Conservation (phyloP, 1,140 invertebrate genomes). For the Araneus ventricosus region DNA sequence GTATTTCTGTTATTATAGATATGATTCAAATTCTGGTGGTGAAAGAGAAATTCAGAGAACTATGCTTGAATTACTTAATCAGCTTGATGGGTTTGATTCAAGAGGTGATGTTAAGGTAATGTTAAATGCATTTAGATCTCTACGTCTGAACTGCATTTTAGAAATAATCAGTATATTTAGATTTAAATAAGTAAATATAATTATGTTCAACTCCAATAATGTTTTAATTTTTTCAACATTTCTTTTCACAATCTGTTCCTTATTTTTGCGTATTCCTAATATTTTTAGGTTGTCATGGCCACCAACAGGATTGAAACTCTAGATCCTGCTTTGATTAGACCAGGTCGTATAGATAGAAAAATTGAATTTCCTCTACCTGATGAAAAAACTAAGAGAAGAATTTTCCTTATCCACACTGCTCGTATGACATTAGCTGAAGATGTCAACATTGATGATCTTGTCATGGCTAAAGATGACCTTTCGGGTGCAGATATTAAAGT, state of each 20-base stretch:
- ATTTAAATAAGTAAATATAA: no score
- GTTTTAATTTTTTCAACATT: not conserved
- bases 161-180: not conserved
- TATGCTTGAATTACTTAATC: slow-evolving; percentile 99
- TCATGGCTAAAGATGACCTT: slow-evolving; percentile 99
- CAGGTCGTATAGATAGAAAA: slow-evolving; percentile 99
- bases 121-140: slow-evolving; percentile 58
- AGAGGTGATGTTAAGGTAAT: slow-evolving; percentile 94
- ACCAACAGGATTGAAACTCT: slow-evolving; percentile 99
- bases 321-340: slow-evolving; percentile 98
- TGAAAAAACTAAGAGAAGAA: slow-evolving; percentile 98
- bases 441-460: slow-evolving; percentile 98
- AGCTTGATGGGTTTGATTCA: slow-evolving; percentile 99
- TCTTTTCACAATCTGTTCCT: not conserved
- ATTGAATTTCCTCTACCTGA: slow-evolving; percentile 99
- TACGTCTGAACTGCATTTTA: not conserved
- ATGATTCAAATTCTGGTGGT: slow-evolving; percentile 99
- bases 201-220: not conserved
- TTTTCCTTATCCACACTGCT: slow-evolving; percentile 99
- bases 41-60: slow-evolving; percentile 99
- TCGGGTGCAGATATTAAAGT: slow-evolving; percentile 95
- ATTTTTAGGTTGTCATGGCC: slow-evolving; percentile 95
- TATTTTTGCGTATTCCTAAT: not conserved
- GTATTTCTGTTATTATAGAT: slow-evolving; percentile 80
- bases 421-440: slow-evolving; percentile 98